A percentile compares a stretch with the other conserved stretches of the same genome.
Conservation (phyloP, 2,113 vertebrate genomes). For the Pionites leucogaster region DNA sequence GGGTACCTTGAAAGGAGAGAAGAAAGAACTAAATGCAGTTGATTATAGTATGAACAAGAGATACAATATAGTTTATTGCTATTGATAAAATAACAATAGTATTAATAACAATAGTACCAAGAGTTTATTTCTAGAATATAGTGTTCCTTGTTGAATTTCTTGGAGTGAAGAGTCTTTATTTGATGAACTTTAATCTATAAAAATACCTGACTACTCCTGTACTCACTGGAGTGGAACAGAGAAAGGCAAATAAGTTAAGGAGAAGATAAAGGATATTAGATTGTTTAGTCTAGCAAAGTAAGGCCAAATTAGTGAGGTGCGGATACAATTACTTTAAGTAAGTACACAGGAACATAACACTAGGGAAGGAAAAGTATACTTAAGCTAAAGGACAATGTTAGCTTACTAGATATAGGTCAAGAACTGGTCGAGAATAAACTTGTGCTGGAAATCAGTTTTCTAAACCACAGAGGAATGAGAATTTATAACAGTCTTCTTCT, state of each 20-base stretch:
- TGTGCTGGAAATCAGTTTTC: background rate
- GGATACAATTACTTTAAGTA: background rate
- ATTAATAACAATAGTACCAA: background rate
- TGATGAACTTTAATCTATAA: background rate
- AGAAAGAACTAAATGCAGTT: background rate
- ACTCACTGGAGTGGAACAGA: background rate
- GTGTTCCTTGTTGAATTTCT: background rate
- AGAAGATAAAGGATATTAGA: background rate
- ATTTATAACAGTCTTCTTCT: background rate
- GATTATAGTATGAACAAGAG: background rate
- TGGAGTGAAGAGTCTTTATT: background rate
- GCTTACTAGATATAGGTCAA: slow-evolving; percentile 1
- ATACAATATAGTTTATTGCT: background rate
- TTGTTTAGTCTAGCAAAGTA: slow-evolving; percentile 53
- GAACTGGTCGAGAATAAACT: background rate
- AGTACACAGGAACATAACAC: background rate
- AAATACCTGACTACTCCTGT: background rate
- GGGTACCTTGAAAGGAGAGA: background rate
- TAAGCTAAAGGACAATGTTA: background rate
- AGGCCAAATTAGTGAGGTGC: background rate
- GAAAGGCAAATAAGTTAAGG: background rate
- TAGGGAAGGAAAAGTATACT: slow-evolving; percentile 23
- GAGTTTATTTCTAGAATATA: background rate
- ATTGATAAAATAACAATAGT: background rate
- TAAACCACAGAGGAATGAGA: background rate